Percentiles rank a stretch among this genome's conserved stretches.
phyloP scores from a whole-genome alignment of 2,888 invertebrate species.

The Yponomeuta malinellus region DNA sequence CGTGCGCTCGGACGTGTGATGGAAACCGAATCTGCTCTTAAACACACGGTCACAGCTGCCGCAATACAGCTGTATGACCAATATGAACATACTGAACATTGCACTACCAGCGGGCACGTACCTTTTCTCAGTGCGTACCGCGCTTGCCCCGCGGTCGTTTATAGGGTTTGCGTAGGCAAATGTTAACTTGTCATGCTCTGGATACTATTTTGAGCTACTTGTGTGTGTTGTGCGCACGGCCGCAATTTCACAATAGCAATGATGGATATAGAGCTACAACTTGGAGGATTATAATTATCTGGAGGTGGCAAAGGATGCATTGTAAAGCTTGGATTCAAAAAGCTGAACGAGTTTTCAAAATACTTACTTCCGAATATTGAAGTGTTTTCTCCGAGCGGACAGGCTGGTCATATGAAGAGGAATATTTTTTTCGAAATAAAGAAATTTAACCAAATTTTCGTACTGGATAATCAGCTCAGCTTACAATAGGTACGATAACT shows the following conservation, averaged over 20 bases:
- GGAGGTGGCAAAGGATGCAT: neutral
- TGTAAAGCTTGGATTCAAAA: neutral
- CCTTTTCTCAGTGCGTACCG: neutral
- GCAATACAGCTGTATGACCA: too few relatives aligned
- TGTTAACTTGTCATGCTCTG: constrained; percentile 1
- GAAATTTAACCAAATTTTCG: too few relatives aligned
- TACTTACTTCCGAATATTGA: too few relatives aligned
- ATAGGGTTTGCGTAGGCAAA: neutral
- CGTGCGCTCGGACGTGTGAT: too few relatives aligned
- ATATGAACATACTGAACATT: neutral
- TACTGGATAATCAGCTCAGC: too few relatives aligned
- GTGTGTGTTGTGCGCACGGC: neutral
- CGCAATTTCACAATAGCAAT: neutral
- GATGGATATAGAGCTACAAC: neutral
- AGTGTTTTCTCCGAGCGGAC: too few relatives aligned
- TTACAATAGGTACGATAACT: too few relatives aligned
- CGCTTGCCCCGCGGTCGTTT: neutral
- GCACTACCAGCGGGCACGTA: neutral
- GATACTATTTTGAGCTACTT: constrained; percentile 1
- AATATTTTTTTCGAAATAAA: too few relatives aligned
- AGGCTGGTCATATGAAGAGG: too few relatives aligned
- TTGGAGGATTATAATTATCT: constrained; percentile 1
- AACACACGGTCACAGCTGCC: too few relatives aligned
- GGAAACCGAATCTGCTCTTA: too few relatives aligned
- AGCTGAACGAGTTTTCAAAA: neutral